Conservation (phyloP, 2,113 vertebrate genomes). For the Genyomyrus donnyi region DNA sequence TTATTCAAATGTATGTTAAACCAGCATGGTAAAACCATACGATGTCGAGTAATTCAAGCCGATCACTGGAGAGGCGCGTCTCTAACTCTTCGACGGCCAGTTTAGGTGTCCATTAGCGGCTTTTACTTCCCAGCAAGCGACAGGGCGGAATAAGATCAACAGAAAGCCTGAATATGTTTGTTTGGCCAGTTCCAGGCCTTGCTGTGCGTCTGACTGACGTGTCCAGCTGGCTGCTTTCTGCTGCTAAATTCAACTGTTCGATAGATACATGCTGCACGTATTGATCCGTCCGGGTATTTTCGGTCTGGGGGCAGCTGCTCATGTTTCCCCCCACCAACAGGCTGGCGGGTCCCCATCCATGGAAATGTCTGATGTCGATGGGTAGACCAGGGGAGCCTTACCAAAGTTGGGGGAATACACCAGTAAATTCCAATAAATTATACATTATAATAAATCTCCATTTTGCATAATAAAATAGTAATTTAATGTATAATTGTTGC, state of each 20-base stretch:
- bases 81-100: neutral
- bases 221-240: slow-evolving; percentile 32
- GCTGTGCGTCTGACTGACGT: slow-evolving; percentile 25
- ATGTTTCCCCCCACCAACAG: neutral
- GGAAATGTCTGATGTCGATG: neutral
- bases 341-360: neutral
- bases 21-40: neutral
- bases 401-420: neutral
- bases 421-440: neutral
- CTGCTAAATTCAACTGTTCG: slow-evolving; percentile 37
- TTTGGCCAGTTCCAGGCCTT: neutral
- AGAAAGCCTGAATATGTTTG: neutral
- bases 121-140: neutral
- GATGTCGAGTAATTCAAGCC: neutral
- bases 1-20: neutral
- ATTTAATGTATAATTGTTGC: neutral
- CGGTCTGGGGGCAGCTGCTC: slow-evolving; percentile 41
- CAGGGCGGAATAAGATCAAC: neutral
- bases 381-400: neutral
- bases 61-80: neutral
- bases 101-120: neutral
- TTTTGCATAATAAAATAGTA: neutral
- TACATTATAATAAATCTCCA: neutral
- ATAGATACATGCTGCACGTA: slow-evolving; percentile 54
- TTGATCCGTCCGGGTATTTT: slow-evolving; percentile 59